Base-by-base conservation (phyloP, 2,888 invertebrate genomes). In the Bellardia pandia region DNA sequence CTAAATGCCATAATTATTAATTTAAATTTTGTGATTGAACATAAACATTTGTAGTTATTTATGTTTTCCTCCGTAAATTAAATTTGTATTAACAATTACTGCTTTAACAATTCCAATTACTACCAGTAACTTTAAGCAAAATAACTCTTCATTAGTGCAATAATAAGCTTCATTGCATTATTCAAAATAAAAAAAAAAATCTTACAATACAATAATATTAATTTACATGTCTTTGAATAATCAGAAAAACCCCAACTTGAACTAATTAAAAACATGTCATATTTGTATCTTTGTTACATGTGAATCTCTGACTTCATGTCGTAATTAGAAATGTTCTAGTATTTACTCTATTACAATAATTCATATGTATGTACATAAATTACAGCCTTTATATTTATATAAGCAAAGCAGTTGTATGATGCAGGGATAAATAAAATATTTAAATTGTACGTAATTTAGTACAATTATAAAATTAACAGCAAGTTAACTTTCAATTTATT, bases 161-260 rank as follows among this genome's bases (percentile, higher is more conserved):
- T 62, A 40, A 40, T 37, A 62, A 62, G n/a, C 62, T 62, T 62
- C 14, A 62, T 62, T 40, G 16, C 8, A n/a, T 40, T 62, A 62
- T 62, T 62, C 40, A 40, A 40, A 62, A 33, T 58, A 9, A 2
- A 45, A 45, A 37, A 37, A 13, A 13, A 56, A 56, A 56, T 16
- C 16, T 16, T 16, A 30, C 30, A 58, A 30, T 33, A 33, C 30
- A 58, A 58, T 58, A 58, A 4, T 58, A 33, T 58, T 58, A 11
- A 58, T 58, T 58, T 30, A 33, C 11, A 58, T 30, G 14, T 33
- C 23, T 30, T 30, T 58, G 58, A 13, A 58, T 23, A 9, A 56
- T 16, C 23, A 60, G 60, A 60, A 37, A 13, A 60, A 13, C 60
- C 60, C 6, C 62, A 62, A 62, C n/a, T 62, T 62, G 37, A 40